These are phyloP conservation scores for Mesitornis unicolor DNA, from an alignment of 2,113 vertebrate genomes.

Conservation along the genomic window DNA sequence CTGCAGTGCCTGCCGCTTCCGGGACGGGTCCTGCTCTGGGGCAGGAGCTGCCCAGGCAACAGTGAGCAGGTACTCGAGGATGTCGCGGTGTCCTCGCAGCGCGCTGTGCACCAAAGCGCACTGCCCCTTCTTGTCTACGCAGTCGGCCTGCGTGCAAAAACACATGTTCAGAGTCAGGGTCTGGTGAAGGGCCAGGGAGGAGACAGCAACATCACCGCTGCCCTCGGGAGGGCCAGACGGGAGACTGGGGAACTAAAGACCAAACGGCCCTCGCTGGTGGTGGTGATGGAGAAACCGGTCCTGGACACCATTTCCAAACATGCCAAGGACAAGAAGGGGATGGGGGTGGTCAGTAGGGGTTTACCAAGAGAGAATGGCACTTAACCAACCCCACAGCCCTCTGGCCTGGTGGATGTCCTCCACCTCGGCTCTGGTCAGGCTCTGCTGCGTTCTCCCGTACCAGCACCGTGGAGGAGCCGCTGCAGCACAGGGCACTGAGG, in stretches of 20 bases:
- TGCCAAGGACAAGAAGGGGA: background rate
- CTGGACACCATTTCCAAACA: background rate
- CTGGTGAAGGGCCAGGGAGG: background rate
- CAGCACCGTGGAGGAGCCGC: too few species aligned
- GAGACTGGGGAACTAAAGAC: background rate
- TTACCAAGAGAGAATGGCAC: background rate
- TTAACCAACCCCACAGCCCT: background rate
- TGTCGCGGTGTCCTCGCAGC: constrained; percentile 84
- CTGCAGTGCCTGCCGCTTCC: constrained; percentile 87
- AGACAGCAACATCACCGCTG: background rate
- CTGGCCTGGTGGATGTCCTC: background rate
- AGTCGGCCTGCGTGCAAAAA: constrained; percentile 79
- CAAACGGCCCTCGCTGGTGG: background rate
- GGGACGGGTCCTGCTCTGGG: constrained; percentile 73
- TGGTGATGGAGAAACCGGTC: background rate
- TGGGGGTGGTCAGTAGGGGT: background rate
- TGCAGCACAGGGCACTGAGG: too few species aligned
- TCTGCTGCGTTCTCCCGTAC: too few species aligned
- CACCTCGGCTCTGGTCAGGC: background rate
- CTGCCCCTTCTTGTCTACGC: constrained; percentile 93
- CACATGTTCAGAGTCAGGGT: rapidly evolving
- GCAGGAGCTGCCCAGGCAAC: constrained; percentile 78
- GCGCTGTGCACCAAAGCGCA: constrained; percentile 92
- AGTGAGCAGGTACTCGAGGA: constrained; percentile 85
- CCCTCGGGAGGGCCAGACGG: background rate